Percentiles rank a stretch among this genome's conserved stretches.
phyloP scores from a whole-genome alignment of 2,113 vertebrate species.

The Australoheros scitulus region DNA sequence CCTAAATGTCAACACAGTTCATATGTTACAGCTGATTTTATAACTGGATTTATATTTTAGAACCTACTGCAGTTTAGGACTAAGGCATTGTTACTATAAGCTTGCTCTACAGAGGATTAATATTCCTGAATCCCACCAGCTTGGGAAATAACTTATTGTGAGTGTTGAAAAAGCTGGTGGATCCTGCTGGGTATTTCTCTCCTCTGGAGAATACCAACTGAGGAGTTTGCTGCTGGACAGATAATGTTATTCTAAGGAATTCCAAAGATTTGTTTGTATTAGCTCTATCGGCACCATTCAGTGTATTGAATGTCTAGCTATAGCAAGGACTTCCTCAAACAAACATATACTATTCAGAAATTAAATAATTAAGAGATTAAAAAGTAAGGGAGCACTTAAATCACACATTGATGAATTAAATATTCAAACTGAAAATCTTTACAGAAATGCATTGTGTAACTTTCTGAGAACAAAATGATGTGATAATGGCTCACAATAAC shows the following conservation, averaged over 20 bases:
- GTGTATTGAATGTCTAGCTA: conserved; percentile 17
- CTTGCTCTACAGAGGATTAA: conserved; percentile 63
- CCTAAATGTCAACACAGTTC: conserved; percentile 66
- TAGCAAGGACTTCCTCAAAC: conserved; percentile 4
- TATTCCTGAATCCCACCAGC: conserved; percentile 61
- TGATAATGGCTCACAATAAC: neutral
- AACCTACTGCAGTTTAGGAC: conserved; percentile 33
- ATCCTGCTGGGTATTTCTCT: conserved; percentile 55
- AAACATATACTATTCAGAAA: neutral
- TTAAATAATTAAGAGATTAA: too few species aligned
- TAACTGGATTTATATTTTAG: conserved; percentile 60
- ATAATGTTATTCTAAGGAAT: conserved; percentile 65
- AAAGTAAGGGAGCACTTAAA: neutral
- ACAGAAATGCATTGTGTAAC: too few species aligned
- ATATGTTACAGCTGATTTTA: conserved; percentile 60
- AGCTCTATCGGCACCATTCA: conserved; percentile 43
- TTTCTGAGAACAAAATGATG: too few species aligned
- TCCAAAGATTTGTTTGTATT: conserved; percentile 50
- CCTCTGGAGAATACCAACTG: conserved; percentile 40
- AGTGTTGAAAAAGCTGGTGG: conserved; percentile 36
- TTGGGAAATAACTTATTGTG: conserved; percentile 66
- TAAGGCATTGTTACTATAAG: conserved; percentile 46
- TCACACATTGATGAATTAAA: neutral
- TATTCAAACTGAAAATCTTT: neutral
- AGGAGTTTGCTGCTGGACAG: conserved; percentile 55